Conservation (phyloP, 2,888 invertebrate species). For the Kryphioiulus occultus region DNA sequence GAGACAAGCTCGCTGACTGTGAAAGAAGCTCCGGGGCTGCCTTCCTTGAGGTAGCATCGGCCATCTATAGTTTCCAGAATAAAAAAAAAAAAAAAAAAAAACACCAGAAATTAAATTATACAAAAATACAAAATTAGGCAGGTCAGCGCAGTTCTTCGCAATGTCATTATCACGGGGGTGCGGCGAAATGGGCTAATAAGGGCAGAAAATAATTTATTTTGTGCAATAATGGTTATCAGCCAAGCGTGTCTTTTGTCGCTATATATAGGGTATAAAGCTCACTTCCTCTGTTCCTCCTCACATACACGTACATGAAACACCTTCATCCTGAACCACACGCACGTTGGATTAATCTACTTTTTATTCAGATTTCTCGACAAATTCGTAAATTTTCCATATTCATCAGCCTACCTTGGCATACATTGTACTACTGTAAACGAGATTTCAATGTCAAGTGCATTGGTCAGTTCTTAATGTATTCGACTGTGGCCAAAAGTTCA, state of each 20-base stretch:
- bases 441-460: background rate
- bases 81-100: background rate
- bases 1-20: slow-evolving; percentile 80
- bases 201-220: background rate
- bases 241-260: background rate
- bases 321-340: too few species aligned
- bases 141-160: background rate
- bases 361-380: background rate
- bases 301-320: too few species aligned
- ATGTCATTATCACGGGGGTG: background rate
- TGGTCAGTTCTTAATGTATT: background rate
- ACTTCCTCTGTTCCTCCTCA: background rate
- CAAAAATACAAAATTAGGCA: background rate
- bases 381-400: background rate
- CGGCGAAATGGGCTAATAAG: background rate
- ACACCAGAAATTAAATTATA: too few species aligned
- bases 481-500: too few species aligned
- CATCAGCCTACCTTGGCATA: background rate
- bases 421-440: background rate
- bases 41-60: slow-evolving; percentile 87
- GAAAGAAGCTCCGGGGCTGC: slow-evolving; percentile 89
- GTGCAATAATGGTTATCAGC: background rate
- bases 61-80: slow-evolving; percentile 68
- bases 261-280: background rate
- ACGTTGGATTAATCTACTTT: too few species aligned